Evolutionary conservation across 2,888 invertebrate genomes (phyloP).

Genomic region (Dicycla oo): DNA sequence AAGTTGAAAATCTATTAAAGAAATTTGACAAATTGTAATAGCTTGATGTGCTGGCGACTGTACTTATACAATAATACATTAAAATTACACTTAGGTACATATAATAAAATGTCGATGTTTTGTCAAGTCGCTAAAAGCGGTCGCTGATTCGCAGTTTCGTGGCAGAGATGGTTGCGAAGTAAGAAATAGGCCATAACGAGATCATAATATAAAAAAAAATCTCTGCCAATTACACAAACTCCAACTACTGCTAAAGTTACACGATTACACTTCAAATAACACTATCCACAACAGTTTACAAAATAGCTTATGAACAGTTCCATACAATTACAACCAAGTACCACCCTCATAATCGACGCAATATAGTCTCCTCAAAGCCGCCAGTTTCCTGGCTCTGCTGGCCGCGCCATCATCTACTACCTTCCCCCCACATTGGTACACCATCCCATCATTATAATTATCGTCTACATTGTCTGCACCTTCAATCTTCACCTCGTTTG

Average conservation of each 20-base stretch:
- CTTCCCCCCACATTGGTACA: constrained; percentile 43
- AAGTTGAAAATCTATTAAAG: no score
- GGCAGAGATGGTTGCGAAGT: no score
- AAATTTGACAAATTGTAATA: no score
- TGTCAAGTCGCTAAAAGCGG: no score
- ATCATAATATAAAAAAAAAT: no score
- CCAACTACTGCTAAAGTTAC: not conserved
- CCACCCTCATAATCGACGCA: constrained; percentile 75
- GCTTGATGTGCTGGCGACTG: no score
- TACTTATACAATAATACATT: no score
- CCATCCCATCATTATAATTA: constrained; percentile 51
- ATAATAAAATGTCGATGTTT: no score
- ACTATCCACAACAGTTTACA: constrained; percentile 5
- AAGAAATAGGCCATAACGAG: not conserved
- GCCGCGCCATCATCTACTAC: constrained; percentile 68
- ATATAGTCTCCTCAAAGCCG: constrained; percentile 77
- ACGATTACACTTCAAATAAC: constrained; percentile 20
- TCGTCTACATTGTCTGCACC: constrained; percentile 41
- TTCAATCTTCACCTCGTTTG: constrained; percentile 34
- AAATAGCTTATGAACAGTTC: not conserved
- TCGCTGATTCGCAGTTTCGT: no score
- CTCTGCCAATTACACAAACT: no score
- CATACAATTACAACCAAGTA: constrained; percentile 63
- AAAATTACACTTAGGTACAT: no score
- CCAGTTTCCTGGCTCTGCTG: constrained; percentile 74